Evolutionary conservation across 2,797 vertebrate genomes (phyloP), one percentile per base, ranked within the genome.

Genomic region (Rhinichthys osculus): DNA sequence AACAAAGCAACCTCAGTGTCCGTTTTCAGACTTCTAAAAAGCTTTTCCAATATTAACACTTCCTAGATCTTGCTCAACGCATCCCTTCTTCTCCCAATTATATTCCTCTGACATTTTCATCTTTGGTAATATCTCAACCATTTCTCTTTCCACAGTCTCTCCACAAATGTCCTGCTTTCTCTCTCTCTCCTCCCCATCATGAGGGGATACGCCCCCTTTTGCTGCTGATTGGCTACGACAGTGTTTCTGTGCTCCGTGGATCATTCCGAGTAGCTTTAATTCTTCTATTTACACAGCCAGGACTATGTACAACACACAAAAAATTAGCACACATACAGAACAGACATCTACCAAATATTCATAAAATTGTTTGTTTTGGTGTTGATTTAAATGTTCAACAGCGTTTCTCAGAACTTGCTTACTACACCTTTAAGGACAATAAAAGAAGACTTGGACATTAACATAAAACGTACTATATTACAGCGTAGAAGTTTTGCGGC

Each of bases 401-500:
- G 10, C 0, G 10, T n/a, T 62, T 62, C 10, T 62, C 57, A 62
- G 10, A 62, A 62, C 13, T n/a, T 1, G 1, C 57, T n/a, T n/a
- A 59, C 57, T 62, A 4, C 57, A 62, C 57, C 57, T 62, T 62
- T n/a, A n/a, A 23, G 3, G 21, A 57, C 54, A 57, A 57, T 9
- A 72, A 44, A 16, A 4, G 3, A 27, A 27, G 38, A n/a, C 11
- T 47, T 72, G 4, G 14, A 30, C 17, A 50, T 3, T 73, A 9
- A 30, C n/a, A 21, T 76, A 3, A 35, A 57, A 16, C 33, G 17
- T 57, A n/a, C 62, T 80, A 7, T 64, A 33, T 85, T 87, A n/a
- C 74, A 91, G 90, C 54, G 87, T 91, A 80, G 89, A 92, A 57
- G 81, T 90, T 10, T 81, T 91, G 52, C 94, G 95, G n/a, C 90